phyloP scores from a whole-genome alignment of 1,140 invertebrate genomes.

The Eupristina koningsbergeri region DNA sequence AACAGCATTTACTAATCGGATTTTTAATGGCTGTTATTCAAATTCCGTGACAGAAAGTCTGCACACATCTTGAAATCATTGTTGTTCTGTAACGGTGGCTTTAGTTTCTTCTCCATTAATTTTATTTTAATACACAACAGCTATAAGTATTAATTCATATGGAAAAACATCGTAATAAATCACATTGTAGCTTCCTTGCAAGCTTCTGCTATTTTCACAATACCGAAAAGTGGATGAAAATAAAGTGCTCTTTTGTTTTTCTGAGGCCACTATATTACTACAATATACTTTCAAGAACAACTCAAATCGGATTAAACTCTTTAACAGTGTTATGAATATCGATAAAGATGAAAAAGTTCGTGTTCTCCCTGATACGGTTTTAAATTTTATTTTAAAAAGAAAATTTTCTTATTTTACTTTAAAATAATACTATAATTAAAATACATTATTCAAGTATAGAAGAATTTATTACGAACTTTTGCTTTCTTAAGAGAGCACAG shows the following conservation, averaged over 20 bases:
- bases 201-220: background rate
- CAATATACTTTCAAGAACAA: background rate
- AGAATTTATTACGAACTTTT: no score
- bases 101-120: background rate
- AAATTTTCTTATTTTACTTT: background rate
- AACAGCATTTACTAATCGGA: conserved; percentile 26
- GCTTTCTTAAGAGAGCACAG: no score
- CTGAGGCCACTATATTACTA: background rate
- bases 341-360: background rate
- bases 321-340: background rate
- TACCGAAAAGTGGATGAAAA: background rate
- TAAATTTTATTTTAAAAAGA: background rate
- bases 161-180: background rate
- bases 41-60: background rate
- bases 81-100: background rate
- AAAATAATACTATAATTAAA: no score
- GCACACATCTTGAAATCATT: background rate
- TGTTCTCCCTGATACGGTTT: background rate
- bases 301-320: background rate
- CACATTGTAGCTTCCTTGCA: background rate
- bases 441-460: no score
- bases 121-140: background rate
- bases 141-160: background rate
- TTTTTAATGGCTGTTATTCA: background rate
- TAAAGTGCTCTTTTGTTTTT: background rate